These are phyloP conservation scores for Orchesella flavescens DNA, from an alignment of 2,888 invertebrate species.

Conservation along the genomic window DNA sequence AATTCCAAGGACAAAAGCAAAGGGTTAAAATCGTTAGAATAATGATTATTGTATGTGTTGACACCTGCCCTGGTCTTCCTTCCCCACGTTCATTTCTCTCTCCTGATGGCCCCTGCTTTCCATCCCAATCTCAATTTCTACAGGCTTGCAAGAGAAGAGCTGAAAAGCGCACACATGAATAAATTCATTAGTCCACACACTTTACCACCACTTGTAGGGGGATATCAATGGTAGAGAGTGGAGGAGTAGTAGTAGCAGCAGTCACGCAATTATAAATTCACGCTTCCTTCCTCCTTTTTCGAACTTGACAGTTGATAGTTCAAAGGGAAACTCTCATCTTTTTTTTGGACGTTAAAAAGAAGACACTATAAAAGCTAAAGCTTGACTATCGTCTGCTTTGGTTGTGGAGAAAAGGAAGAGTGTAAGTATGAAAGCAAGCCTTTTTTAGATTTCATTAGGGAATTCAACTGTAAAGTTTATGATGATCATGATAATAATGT, in stretches of 20 bases:
- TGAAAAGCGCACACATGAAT: conserved; percentile 39
- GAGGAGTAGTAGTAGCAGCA: conserved; percentile 5
- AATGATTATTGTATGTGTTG: too few relatives aligned
- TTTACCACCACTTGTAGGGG: neutral
- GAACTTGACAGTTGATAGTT: neutral
- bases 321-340: neutral
- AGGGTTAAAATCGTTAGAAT: too few relatives aligned
- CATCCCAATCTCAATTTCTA: neutral
- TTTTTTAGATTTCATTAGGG: conserved; percentile 40
- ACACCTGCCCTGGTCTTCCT: too few relatives aligned
- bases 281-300: conserved; percentile 36
- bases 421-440: conserved; percentile 15
- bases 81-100: too few relatives aligned
- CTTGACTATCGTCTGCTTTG: too few relatives aligned
- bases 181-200: conserved; percentile 37
- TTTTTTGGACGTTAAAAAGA: neutral
- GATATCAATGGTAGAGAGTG: too few relatives aligned
- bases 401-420: neutral
- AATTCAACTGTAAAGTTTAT: conserved; percentile 34
- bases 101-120: neutral
- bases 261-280: conserved; percentile 48
- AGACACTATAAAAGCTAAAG: neutral
- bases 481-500: conserved; percentile 30
- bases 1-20: too few relatives aligned
- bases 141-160: neutral